Percentiles rank a stretch among this genome's conserved stretches.
Conservation (phyloP, 2,888 invertebrate genomes). For the Hirtodrosophila confusa region DNA sequence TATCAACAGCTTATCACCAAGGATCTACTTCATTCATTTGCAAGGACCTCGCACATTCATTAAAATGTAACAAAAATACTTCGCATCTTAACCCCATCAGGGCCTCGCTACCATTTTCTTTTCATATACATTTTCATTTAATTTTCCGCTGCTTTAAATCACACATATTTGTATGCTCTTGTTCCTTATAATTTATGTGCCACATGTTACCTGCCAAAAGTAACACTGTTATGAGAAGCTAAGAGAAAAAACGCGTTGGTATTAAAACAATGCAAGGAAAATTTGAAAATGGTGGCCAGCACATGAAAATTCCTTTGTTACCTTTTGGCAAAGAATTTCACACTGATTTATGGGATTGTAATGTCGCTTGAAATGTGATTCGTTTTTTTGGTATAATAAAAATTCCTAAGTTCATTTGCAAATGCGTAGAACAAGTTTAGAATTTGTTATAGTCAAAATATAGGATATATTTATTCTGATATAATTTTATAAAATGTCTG, state of each 20-base stretch:
- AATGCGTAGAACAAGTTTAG: neutral
- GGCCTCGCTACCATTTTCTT: constrained; percentile 29
- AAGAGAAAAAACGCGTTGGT: constrained; percentile 38
- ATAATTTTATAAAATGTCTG: neutral
- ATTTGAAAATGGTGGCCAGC: constrained; percentile 45
- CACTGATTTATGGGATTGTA: constrained; percentile 70
- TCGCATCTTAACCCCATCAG: constrained; percentile 23
- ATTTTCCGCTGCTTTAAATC: constrained; percentile 46
- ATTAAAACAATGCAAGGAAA: constrained; percentile 58
- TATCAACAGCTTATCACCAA: constrained; percentile 58
- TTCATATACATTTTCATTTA: constrained; percentile 51
- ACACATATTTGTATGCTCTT: constrained; percentile 36
- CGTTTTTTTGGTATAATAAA: constrained; percentile 4
- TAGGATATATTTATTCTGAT: neutral
- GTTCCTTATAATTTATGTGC: constrained; percentile 70
- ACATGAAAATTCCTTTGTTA: constrained; percentile 53
- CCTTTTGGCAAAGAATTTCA: constrained; percentile 66
- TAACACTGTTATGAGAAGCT: constrained; percentile 38
- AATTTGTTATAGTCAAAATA: neutral
- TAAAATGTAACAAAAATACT: constrained; percentile 49
- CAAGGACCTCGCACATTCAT: constrained; percentile 56
- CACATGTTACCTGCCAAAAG: constrained; percentile 73
- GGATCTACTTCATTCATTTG: constrained; percentile 17
- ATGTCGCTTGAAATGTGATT: constrained; percentile 31
- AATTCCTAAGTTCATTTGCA: constrained; percentile 13